Conservation (phyloP, 2,113 vertebrate species). For the Abramis brama region DNA sequence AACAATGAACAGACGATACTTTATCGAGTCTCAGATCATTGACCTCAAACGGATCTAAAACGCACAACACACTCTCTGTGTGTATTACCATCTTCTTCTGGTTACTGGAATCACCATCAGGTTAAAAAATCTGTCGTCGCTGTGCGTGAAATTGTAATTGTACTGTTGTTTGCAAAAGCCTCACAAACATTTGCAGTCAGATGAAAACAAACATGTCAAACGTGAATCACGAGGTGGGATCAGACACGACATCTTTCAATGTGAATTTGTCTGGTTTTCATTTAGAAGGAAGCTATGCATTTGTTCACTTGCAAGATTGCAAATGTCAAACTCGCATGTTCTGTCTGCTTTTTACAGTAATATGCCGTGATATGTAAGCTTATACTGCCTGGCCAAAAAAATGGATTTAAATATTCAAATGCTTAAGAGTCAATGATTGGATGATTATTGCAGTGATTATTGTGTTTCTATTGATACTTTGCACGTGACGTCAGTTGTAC, state of each 20-base stretch:
- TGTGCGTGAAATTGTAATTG: slow-evolving; percentile 5
- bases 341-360: not conserved
- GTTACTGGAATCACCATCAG: not conserved
- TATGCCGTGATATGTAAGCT: not conserved
- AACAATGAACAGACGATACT: not conserved
- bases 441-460: too few relatives aligned
- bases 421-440: too few relatives aligned
- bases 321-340: not conserved
- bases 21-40: not conserved
- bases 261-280: not conserved
- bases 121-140: not conserved
- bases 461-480: too few relatives aligned
- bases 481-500: too few relatives aligned
- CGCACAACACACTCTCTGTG: not conserved
- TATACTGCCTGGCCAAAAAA: too few relatives aligned
- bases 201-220: slow-evolving; percentile 21
- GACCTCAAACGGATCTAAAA: not conserved
- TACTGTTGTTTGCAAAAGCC: not conserved
- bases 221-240: not conserved
- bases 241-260: not conserved
- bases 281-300: not conserved
- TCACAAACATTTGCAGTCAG: slow-evolving; percentile 17
- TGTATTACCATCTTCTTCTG: not conserved
- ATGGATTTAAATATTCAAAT: too few relatives aligned
- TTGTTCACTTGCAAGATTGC: not conserved